These are phyloP conservation scores for Eupithecia centaureata DNA, from an alignment of 2,888 invertebrate genomes.

Conservation along the genomic window DNA sequence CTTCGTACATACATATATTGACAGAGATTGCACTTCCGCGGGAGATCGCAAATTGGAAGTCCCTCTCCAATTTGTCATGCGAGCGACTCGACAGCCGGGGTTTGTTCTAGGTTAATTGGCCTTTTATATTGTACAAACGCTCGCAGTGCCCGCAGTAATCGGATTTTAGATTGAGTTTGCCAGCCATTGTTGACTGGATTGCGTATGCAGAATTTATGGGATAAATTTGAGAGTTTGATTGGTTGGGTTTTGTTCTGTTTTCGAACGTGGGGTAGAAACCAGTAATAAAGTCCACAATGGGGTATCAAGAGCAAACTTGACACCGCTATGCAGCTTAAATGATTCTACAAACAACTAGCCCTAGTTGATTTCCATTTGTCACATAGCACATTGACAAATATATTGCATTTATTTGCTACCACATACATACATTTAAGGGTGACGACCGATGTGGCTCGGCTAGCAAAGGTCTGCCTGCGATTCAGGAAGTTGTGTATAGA, in stretches of 20 bases:
- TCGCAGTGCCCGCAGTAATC: slow-evolving; percentile 5
- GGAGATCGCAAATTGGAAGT: slow-evolving; percentile 32
- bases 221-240: not conserved
- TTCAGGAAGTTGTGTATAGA: too few relatives aligned
- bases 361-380: too few relatives aligned
- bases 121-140: slow-evolving; percentile 25
- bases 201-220: not conserved
- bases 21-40: slow-evolving; percentile 8
- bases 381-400: too few relatives aligned
- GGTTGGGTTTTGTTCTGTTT: slow-evolving; percentile 2
- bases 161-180: slow-evolving; percentile 22
- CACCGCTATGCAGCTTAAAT: too few relatives aligned
- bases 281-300: too few relatives aligned
- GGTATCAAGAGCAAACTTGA: too few relatives aligned
- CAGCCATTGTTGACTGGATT: slow-evolving; percentile 12
- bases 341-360: too few relatives aligned
- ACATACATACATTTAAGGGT: too few relatives aligned
- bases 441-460: too few relatives aligned
- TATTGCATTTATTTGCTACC: too few relatives aligned
- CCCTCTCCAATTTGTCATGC: slow-evolving; percentile 34
- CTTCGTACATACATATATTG: not conserved
- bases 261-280: not conserved
- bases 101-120: slow-evolving; percentile 38
- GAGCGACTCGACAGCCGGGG: slow-evolving; percentile 33
- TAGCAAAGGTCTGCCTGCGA: too few relatives aligned